Conservation (phyloP, 2,797 vertebrate genomes). For the Hyperoplus lanceolatus region DNA sequence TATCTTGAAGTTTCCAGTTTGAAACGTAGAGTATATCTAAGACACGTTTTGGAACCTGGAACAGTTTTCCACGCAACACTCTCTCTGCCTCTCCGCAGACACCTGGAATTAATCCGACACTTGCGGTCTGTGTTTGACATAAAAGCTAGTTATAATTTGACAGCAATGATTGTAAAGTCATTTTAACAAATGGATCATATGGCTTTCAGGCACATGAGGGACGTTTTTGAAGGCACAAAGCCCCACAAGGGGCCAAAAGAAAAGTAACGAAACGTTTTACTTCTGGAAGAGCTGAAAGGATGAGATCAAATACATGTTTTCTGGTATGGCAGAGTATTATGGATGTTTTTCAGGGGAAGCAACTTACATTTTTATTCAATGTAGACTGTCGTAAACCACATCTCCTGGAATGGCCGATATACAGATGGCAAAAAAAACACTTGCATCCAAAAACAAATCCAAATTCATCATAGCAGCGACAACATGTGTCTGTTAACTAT, state of each 20-base stretch:
- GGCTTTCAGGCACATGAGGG: not conserved
- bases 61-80: not conserved
- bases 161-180: not conserved
- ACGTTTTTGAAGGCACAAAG: not conserved
- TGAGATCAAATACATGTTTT: not conserved
- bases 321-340: not conserved
- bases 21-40: not conserved
- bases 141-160: not conserved
- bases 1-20: not conserved
- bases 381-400: not conserved
- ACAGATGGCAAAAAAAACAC: conserved; percentile 13
- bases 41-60: not conserved
- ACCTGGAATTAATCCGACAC: not conserved
- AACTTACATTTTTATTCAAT: not conserved
- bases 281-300: not conserved
- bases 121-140: conserved; percentile 4
- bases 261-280: not conserved
- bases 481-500: conserved; percentile 20
- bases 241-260: not conserved
- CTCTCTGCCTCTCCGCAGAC: not conserved
- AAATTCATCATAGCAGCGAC: conserved; percentile 27
- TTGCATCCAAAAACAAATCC: conserved; percentile 23
- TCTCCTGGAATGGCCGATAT: not conserved
- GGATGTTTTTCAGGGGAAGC: conserved; percentile 6
- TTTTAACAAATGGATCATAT: not conserved